Percentiles rank a stretch among this genome's conserved stretches.
phyloP scores from a whole-genome alignment of 53 echinoderm and acorn worm species.

The Actinopyga echinites region DNA sequence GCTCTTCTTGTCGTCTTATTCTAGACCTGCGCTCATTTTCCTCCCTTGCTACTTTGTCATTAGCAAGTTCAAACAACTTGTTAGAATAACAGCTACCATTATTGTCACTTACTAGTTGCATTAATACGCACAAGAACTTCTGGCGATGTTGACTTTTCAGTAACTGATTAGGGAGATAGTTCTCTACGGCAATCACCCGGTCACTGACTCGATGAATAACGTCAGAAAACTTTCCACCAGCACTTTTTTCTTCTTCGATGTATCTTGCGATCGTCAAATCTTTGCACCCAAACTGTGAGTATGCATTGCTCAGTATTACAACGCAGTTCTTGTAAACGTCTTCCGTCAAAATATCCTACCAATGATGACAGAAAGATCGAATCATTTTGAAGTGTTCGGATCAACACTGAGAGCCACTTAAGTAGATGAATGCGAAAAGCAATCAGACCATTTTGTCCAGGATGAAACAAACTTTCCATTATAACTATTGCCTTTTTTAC shows the following conservation, averaged over 20 bases:
- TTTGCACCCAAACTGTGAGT: not conserved
- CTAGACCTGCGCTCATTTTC: not conserved
- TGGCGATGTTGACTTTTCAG: not conserved
- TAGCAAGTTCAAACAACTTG: not conserved
- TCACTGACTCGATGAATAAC: not conserved
- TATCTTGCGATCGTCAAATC: not conserved
- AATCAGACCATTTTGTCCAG: too few species aligned
- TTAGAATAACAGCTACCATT: not conserved
- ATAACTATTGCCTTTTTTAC: too few species aligned
- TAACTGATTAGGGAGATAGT: not conserved
- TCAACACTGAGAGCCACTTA: too few species aligned
- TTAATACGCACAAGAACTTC: not conserved
- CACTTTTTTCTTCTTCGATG: not conserved
- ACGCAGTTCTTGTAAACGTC: slow-evolving; percentile 11
- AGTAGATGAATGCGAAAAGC: too few species aligned
- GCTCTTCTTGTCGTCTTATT: not conserved
- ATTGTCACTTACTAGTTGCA: not conserved
- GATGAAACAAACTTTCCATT: too few species aligned
- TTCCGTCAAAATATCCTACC: not conserved
- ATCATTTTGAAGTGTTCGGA: too few species aligned
- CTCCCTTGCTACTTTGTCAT: not conserved
- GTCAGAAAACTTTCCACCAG: not conserved
- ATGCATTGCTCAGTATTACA: not conserved
- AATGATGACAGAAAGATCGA: too few species aligned
- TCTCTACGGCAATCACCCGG: not conserved